A percentile compares a stretch with the other conserved stretches of the same genome.
phyloP scores from a whole-genome alignment of 1,140 invertebrate genomes.

The Ectropis grisescens region DNA sequence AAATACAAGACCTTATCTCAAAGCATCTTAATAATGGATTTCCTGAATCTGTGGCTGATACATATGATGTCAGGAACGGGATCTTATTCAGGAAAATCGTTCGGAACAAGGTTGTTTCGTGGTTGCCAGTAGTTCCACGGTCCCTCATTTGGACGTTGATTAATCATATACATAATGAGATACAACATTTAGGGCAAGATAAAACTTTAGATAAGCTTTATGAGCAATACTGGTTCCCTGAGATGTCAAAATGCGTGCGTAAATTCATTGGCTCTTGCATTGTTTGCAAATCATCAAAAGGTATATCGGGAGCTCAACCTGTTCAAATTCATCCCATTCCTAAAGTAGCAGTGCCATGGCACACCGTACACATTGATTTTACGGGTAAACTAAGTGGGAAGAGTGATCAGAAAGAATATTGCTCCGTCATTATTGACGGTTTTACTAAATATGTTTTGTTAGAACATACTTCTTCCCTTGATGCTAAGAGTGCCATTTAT shows the following conservation, averaged over 20 bases:
- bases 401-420: too few species aligned
- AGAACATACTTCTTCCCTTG: constrained; percentile 11
- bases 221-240: constrained; percentile 26
- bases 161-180: constrained; percentile 13
- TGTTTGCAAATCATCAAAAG: constrained; percentile 23
- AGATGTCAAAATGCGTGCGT: constrained; percentile 24
- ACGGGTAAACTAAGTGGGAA: constrained; percentile 20
- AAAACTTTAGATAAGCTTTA: constrained; percentile 28
- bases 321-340: constrained; percentile 23
- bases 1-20: too few species aligned
- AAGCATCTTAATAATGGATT: too few species aligned
- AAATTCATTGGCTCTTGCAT: constrained; percentile 28
- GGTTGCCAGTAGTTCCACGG: constrained; percentile 16
- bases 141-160: constrained; percentile 15
- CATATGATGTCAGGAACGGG: constrained; percentile 15
- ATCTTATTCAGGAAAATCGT: constrained; percentile 13
- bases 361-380: constrained; percentile 29
- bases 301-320: constrained; percentile 17
- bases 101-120: constrained; percentile 5
- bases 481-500: constrained; percentile 9
- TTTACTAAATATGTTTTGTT: constrained; percentile 21
- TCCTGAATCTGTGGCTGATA: constrained; percentile 7
- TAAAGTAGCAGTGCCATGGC: constrained; percentile 20
- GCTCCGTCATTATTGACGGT: constrained; percentile 19
- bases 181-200: constrained; percentile 16